Evolutionary conservation across 2,797 vertebrate genomes (phyloP).

Genomic region (Phalloptychus januarius): DNA sequence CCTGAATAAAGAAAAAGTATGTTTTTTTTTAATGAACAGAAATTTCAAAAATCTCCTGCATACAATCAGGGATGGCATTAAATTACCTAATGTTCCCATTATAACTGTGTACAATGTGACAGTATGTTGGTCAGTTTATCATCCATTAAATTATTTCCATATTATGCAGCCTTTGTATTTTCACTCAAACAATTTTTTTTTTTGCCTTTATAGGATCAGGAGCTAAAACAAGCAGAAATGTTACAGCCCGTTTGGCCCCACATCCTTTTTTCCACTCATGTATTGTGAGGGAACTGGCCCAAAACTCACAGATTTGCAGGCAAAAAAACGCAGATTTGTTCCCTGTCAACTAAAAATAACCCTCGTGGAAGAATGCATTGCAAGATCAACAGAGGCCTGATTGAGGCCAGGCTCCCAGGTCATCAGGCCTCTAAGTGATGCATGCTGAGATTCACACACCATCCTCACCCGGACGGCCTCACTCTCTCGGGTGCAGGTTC

Average conservation of each 20-base stretch:
- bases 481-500: conserved; percentile 19
- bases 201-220: conserved; percentile 67
- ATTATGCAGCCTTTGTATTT: conserved; percentile 63
- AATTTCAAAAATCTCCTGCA: not conserved
- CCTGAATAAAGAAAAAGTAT: not conserved
- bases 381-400: conserved; percentile 65
- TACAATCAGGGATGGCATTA: not conserved
- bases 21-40: not conserved
- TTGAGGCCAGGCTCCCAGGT: conserved; percentile 61
- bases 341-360: conserved; percentile 75
- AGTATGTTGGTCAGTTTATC: not conserved
- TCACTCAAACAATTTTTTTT: conserved; percentile 72
- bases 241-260: conserved; percentile 75
- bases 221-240: conserved; percentile 81
- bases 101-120: not conserved
- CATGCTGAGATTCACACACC: conserved; percentile 41
- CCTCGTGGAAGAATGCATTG: conserved; percentile 58
- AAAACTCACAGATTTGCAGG: conserved; percentile 79
- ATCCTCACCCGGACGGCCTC: conserved; percentile 23
- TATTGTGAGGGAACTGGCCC: conserved; percentile 75
- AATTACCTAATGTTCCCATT: not conserved
- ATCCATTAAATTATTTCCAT: conserved; percentile 56
- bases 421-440: conserved; percentile 34
- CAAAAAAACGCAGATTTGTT: conserved; percentile 72
- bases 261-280: conserved; percentile 68